These are phyloP conservation scores for Centruroides sculpturatus DNA, from an alignment of 1,140 invertebrate genomes.

Conservation along the genomic window DNA sequence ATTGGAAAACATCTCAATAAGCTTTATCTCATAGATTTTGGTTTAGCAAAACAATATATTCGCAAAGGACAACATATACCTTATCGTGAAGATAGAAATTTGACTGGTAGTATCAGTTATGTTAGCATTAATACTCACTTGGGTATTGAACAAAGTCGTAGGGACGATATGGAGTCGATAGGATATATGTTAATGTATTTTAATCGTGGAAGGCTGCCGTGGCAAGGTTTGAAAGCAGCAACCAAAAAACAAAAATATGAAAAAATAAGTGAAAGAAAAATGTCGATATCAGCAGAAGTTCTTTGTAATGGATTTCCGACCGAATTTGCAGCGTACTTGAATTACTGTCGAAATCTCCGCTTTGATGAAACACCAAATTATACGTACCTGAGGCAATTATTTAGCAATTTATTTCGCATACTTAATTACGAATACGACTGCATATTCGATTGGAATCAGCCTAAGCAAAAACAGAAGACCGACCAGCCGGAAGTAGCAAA, in stretches of 20 bases:
- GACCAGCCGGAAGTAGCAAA: too few relatives aligned
- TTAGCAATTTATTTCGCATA: too few relatives aligned
- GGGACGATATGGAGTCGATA: slow-evolving; percentile 54
- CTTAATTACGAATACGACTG: too few relatives aligned
- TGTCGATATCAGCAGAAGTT: slow-evolving; percentile 34
- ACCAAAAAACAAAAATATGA: slow-evolving; percentile 44
- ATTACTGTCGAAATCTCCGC: neutral
- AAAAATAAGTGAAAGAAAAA: slow-evolving; percentile 36
- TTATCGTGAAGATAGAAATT: slow-evolving; percentile 93
- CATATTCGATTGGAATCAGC: too few relatives aligned
- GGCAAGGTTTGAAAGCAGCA: slow-evolving; percentile 39
- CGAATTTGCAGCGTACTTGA: neutral
- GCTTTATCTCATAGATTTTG: slow-evolving; percentile 95
- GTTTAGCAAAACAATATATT: slow-evolving; percentile 82
- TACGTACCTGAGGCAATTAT: too few relatives aligned
- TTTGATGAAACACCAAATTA: too few relatives aligned
- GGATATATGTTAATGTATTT: slow-evolving; percentile 45
- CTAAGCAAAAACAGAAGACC: too few relatives aligned
- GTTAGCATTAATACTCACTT: slow-evolving; percentile 94
- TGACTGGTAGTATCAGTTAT: slow-evolving; percentile 92
- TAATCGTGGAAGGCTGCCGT: slow-evolving; percentile 35
- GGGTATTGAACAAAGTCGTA: too few relatives aligned
- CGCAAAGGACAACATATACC: slow-evolving; percentile 73
- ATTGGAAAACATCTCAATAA: slow-evolving; percentile 76
- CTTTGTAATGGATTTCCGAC: slow-evolving; percentile 23